phyloP scores from a whole-genome alignment of 2,888 invertebrate genomes.

The Thereva unica region DNA sequence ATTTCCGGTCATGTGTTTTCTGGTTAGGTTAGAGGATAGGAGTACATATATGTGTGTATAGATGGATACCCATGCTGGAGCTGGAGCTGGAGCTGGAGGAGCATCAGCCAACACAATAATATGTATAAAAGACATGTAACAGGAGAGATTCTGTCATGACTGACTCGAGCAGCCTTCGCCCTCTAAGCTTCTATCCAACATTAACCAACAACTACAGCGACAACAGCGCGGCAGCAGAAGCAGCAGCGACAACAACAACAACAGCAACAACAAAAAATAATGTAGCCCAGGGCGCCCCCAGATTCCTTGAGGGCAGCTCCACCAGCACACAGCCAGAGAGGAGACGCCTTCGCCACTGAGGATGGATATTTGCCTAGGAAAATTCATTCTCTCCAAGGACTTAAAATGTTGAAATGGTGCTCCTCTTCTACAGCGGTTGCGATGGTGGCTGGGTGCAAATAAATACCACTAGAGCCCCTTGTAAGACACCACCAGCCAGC shows the following conservation, averaged over 20 bases:
- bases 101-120: too few relatives aligned
- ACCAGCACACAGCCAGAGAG: constrained; percentile 4
- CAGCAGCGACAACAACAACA: too few relatives aligned
- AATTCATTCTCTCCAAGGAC: constrained; percentile 16
- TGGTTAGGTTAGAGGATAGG: constrained; percentile 7
- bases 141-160: too few relatives aligned
- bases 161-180: too few relatives aligned
- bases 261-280: too few relatives aligned
- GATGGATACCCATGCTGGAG: constrained; percentile 2
- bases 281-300: constrained; percentile 2
- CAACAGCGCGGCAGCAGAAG: too few relatives aligned
- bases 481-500: not conserved
- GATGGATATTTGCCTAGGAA: constrained; percentile 37
- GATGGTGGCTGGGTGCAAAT: constrained; percentile 26
- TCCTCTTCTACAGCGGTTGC: constrained; percentile 22
- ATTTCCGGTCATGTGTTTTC: constrained; percentile 13
- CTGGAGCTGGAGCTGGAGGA: too few relatives aligned
- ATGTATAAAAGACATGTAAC: too few relatives aligned
- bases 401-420: constrained; percentile 20
- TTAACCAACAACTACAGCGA: too few relatives aligned
- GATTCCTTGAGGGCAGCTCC: constrained; percentile 17
- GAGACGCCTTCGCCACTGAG: not conserved
- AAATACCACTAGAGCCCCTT: constrained; percentile 21
- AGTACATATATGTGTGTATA: constrained; percentile 15
- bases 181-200: too few relatives aligned